These are phyloP conservation scores for Nudaria mundana DNA, from an alignment of 2,888 invertebrate genomes.

Conservation along the genomic window DNA sequence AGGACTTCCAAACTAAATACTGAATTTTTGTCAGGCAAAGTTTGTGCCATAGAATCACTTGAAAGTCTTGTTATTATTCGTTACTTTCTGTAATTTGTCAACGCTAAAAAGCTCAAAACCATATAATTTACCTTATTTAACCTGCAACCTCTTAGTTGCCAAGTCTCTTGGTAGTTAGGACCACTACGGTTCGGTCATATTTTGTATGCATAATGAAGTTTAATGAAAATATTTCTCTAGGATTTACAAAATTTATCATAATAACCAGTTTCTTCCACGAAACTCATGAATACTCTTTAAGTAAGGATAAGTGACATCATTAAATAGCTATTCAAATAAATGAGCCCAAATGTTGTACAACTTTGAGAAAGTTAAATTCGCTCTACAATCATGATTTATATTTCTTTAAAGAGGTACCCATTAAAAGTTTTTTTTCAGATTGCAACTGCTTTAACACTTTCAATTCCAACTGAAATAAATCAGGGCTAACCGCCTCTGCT, in stretches of 20 bases:
- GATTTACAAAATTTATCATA: no score
- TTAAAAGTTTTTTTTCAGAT: slow-evolving; percentile 81
- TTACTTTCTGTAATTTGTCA: slow-evolving; percentile 66
- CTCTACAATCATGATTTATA: slow-evolving; percentile 74
- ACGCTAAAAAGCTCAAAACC: slow-evolving; percentile 56
- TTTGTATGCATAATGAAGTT: no score
- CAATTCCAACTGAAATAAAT: slow-evolving; percentile 78
- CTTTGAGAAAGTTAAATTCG: slow-evolving; percentile 65
- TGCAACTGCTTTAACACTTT: slow-evolving; percentile 80
- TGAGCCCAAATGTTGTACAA: slow-evolving; percentile 67
- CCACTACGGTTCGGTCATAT: no score
- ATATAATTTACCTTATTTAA: no score
- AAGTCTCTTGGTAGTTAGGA: no score
- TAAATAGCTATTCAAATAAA: slow-evolving; percentile 64
- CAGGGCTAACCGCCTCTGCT: slow-evolving; percentile 77
- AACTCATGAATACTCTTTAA: slow-evolving; percentile 53
- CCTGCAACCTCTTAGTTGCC: no score
- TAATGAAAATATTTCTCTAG: no score
- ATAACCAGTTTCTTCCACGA: no score
- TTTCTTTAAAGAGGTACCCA: slow-evolving; percentile 78
- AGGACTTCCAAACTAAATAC: no score
- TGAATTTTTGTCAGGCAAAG: slow-evolving; percentile 60
- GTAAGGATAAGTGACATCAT: slow-evolving; percentile 64
- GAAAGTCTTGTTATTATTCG: slow-evolving; percentile 77
- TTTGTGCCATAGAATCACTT: slow-evolving; percentile 71